Evolutionary conservation across 1,140 invertebrate species (phyloP).

Genomic region (Sycophaga agraensis): DNA sequence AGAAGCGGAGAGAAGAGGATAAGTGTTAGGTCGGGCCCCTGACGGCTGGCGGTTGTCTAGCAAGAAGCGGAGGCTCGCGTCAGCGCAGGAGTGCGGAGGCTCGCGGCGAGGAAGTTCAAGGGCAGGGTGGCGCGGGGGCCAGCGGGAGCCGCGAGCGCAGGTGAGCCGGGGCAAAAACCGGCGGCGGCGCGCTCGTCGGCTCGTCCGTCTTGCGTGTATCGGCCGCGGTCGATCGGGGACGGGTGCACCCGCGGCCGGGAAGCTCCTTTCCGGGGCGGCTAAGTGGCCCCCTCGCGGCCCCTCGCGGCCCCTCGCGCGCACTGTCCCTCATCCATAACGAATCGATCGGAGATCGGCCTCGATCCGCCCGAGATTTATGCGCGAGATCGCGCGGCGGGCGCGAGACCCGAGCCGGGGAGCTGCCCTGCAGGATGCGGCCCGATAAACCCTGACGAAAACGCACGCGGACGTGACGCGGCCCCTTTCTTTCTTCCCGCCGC

Average conservation of each 20-base stretch:
- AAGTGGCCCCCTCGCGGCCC: neutral
- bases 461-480: too few relatives aligned
- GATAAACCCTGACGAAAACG: too few relatives aligned
- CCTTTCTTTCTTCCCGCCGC: too few relatives aligned
- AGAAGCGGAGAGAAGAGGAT: too few relatives aligned
- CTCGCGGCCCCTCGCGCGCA: conserved; percentile 5
- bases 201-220: conserved; percentile 32
- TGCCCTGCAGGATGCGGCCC: too few relatives aligned
- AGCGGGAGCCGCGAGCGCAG: neutral
- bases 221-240: conserved; percentile 38
- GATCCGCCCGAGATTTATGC: conserved; percentile 31
- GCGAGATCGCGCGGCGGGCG: conserved; percentile 30
- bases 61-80: too few relatives aligned
- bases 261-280: too few relatives aligned
- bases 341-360: conserved; percentile 42
- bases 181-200: neutral
- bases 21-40: too few relatives aligned
- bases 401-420: too few relatives aligned
- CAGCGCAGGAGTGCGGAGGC: neutral
- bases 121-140: conserved; percentile 34
- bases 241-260: conserved; percentile 33
- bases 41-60: too few relatives aligned
- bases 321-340: conserved; percentile 44
- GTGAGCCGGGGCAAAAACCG: conserved; percentile 15
- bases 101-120: conserved; percentile 33